These are phyloP conservation scores for Cephalophus harveyi DNA, from an alignment of 2,113 vertebrate genomes.

Conservation along the genomic window DNA sequence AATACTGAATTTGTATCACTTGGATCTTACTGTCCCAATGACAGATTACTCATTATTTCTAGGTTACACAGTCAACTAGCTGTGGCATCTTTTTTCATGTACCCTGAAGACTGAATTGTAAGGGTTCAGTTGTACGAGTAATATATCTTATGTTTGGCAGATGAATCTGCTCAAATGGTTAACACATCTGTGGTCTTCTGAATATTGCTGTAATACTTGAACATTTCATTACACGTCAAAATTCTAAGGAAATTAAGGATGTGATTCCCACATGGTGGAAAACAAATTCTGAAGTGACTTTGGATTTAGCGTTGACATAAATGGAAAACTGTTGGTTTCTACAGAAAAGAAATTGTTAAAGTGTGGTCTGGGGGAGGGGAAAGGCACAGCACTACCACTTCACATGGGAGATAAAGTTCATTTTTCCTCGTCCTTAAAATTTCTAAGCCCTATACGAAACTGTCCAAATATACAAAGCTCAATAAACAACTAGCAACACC, in stretches of 20 bases:
- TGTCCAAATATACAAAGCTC: conserved; percentile 87
- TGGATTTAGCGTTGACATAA: conserved; percentile 91
- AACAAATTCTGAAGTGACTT: conserved; percentile 92
- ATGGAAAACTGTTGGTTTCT: conserved; percentile 83
- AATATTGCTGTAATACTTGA: conserved; percentile 98
- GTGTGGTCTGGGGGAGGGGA: conserved; percentile 75
- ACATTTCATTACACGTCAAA: conserved; percentile 77
- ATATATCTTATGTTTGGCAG: background rate
- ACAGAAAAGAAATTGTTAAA: conserved; percentile 79
- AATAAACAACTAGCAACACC: conserved; percentile 79
- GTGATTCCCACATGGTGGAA: conserved; percentile 90
- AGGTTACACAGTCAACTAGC: background rate
- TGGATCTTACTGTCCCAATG: background rate
- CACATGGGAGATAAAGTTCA: conserved; percentile 82
- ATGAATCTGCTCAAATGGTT: conserved; percentile 61
- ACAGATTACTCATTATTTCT: background rate
- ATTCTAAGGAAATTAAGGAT: conserved; percentile 68
- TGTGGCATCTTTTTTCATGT: background rate
- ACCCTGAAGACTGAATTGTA: background rate
- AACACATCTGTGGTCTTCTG: conserved; percentile 66
- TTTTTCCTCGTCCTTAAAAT: conserved; percentile 73
- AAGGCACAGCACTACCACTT: conserved; percentile 94
- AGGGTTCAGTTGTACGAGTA: conserved; percentile 21
- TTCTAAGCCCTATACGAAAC: conserved; percentile 84
- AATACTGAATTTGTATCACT: conserved; percentile 1